These are phyloP conservation scores for Odontocerum albicorne DNA, from an alignment of 2,888 invertebrate genomes.

Conservation along the genomic window DNA sequence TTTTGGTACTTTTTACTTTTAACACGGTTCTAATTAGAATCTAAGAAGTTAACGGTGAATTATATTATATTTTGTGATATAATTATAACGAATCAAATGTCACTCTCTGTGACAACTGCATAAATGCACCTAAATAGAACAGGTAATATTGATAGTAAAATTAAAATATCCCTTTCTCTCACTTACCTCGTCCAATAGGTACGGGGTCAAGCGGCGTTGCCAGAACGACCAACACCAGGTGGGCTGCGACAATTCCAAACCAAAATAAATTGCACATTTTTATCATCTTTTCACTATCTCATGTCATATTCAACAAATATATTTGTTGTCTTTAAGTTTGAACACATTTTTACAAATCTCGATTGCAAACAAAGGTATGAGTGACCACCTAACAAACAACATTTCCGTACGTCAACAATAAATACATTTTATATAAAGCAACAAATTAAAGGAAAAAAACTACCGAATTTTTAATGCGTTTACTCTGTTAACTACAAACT, in stretches of 20 bases:
- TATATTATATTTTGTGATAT: no score
- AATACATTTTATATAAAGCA: conserved; percentile 24
- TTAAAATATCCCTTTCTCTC: conserved; percentile 28
- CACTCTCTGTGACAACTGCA: no score
- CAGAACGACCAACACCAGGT: conserved; percentile 26
- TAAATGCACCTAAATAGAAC: no score
- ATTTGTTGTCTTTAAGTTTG: conserved; percentile 15
- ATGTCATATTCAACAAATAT: conserved; percentile 24
- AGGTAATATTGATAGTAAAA: no score
- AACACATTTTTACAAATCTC: conserved; percentile 30
- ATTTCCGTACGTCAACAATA: conserved; percentile 17
- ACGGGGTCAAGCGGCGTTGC: conserved; percentile 34
- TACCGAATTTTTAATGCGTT: conserved; percentile 26
- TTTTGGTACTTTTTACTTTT: no score
- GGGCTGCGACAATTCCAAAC: conserved; percentile 28
- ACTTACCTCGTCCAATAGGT: conserved; percentile 33
- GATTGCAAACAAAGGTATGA: conserved; percentile 17
- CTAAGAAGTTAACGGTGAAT: no score
- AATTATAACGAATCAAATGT: no score
- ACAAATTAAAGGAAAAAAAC: conserved; percentile 15
- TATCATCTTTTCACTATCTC: conserved; percentile 28
- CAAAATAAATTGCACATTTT: conserved; percentile 34
- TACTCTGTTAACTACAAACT: conserved; percentile 17
- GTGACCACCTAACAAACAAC: conserved; percentile 27
- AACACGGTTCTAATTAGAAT: no score